Conservation (phyloP, 2,113 vertebrate species). For the Spermophilus dauricus region DNA sequence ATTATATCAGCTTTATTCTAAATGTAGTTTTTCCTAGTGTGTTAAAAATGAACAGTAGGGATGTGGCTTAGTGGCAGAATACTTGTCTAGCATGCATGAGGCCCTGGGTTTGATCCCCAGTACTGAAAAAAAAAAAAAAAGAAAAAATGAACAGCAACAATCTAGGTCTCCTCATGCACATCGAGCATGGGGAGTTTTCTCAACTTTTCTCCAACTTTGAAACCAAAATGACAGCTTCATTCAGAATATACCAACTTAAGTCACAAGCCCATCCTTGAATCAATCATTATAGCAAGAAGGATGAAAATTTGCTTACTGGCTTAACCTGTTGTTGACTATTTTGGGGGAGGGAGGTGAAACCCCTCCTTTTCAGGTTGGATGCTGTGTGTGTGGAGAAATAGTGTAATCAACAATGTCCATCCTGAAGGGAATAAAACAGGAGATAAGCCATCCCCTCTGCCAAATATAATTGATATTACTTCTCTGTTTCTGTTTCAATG, state of each 20-base stretch:
- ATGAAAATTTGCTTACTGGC: neutral
- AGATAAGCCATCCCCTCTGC: neutral
- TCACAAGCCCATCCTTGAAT: neutral
- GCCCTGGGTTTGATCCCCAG: too few relatives aligned
- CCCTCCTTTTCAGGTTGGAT: neutral
- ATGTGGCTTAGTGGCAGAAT: too few relatives aligned
- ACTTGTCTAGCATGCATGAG: too few relatives aligned
- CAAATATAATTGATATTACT: neutral
- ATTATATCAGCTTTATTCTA: neutral
- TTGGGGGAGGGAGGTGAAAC: neutral
- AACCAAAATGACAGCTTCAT: neutral
- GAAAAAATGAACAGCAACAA: neutral
- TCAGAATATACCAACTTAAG: neutral
- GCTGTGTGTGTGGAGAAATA: neutral
- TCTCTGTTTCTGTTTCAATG: neutral
- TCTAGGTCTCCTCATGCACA: neutral
- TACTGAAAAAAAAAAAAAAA: too few relatives aligned
- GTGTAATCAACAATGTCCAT: too few relatives aligned
- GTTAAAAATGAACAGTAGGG: neutral
- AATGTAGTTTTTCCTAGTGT: neutral
- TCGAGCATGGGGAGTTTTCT: slow-evolving; percentile 49
- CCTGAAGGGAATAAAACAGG: neutral
- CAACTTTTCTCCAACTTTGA: neutral
- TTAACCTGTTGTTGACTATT: neutral
- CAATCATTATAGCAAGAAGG: neutral